phyloP scores from a whole-genome alignment of 2,797 vertebrate species.

The Philypnodon macrostomus region DNA sequence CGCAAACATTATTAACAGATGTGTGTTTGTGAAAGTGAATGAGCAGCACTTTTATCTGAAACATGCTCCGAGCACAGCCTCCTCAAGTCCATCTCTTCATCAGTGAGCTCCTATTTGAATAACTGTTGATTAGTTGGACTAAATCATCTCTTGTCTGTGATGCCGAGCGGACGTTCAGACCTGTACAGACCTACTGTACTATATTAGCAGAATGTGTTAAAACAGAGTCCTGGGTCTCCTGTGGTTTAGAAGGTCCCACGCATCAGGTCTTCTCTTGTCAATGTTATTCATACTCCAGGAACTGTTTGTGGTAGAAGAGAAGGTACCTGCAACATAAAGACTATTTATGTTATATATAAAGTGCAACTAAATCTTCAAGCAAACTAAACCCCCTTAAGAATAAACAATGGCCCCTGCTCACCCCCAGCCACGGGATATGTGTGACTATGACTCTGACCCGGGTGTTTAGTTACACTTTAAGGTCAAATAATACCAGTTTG shows the following conservation, averaged over 20 bases:
- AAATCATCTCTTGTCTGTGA: background rate
- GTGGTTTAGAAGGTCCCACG: constrained; percentile 44
- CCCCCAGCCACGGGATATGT: too few relatives aligned
- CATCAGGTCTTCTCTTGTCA: constrained; percentile 18
- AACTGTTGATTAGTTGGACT: constrained; percentile 25
- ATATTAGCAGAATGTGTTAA: constrained; percentile 12
- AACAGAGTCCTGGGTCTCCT: constrained; percentile 17
- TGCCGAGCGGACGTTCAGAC: constrained; percentile 8
- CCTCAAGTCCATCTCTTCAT: too few relatives aligned
- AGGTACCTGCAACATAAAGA: constrained; percentile 81
- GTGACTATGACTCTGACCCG: too few relatives aligned
- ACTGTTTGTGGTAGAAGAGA: constrained; percentile 97
- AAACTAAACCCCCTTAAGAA: too few relatives aligned
- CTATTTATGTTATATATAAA: too few relatives aligned
- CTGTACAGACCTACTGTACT: constrained; percentile 6
- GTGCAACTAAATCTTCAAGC: background rate
- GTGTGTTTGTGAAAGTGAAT: constrained; percentile 34
- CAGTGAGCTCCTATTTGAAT: too few relatives aligned
- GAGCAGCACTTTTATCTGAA: constrained; percentile 1
- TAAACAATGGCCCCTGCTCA: too few relatives aligned
- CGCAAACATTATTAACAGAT: constrained; percentile 16
- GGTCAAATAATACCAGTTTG: too few relatives aligned
- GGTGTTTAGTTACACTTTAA: too few relatives aligned
- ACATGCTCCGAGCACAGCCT: background rate
- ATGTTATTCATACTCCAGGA: constrained; percentile 90